These are phyloP conservation scores for Philypnodon macrostomus DNA, from an alignment of 2,797 vertebrate species.

Conservation along the genomic window DNA sequence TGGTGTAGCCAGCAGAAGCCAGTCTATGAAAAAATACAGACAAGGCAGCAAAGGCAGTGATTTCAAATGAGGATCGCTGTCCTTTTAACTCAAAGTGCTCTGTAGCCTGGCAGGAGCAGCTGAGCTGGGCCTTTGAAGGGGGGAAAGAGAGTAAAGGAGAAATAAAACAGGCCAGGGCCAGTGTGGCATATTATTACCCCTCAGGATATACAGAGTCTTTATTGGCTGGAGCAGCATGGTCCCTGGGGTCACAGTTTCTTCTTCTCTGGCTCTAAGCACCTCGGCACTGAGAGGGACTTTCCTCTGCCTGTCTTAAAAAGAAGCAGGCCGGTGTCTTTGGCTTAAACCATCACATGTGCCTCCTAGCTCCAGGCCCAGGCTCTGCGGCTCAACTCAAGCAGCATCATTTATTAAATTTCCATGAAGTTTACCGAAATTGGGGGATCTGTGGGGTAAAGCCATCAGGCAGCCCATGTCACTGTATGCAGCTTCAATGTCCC, in stretches of 20 bases:
- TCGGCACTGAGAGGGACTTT: constrained; percentile 63
- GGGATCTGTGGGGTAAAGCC: constrained; percentile 77
- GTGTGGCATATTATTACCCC: constrained; percentile 77
- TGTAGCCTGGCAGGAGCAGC: constrained; percentile 75
- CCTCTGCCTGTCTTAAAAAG: constrained; percentile 61
- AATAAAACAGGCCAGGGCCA: constrained; percentile 74
- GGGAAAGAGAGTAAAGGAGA: constrained; percentile 60
- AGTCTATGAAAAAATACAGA: constrained; percentile 66
- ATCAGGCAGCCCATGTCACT: constrained; percentile 56
- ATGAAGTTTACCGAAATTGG: constrained; percentile 82
- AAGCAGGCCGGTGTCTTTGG: constrained; percentile 56
- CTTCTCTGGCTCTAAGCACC: constrained; percentile 60
- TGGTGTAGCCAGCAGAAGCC: constrained; percentile 74
- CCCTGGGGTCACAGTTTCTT: constrained; percentile 71
- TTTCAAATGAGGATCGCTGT: constrained; percentile 80
- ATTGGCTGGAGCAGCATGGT: constrained; percentile 74
- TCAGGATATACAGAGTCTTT: constrained; percentile 75
- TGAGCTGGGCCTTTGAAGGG: constrained; percentile 75
- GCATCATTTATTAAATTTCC: constrained; percentile 80
- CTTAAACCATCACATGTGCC: constrained; percentile 77
- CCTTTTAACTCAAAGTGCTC: constrained; percentile 83
- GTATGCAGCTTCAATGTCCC: constrained; percentile 69
- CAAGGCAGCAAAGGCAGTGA: constrained; percentile 67
- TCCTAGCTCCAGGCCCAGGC: constrained; percentile 68
- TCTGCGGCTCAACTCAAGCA: constrained; percentile 76